Evolutionary conservation across 2,797 vertebrate genomes (phyloP).

Genomic region (Ceyx erithaca): DNA sequence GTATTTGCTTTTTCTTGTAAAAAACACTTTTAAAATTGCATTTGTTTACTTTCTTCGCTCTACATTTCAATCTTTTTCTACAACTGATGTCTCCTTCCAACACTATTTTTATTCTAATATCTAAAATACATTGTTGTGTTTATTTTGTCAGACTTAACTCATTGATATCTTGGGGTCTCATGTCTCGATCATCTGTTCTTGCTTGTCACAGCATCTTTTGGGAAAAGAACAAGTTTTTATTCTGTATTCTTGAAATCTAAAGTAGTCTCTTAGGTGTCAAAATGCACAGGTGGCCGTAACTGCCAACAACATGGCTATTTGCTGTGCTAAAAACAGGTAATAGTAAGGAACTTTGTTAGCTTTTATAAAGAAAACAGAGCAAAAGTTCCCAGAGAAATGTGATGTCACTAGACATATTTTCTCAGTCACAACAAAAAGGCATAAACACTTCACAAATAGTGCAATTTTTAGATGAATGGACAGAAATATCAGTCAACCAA

Average conservation of each 20-base stretch:
- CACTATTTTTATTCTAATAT: neutral
- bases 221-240: neutral
- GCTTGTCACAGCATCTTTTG: neutral
- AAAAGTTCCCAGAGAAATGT: neutral
- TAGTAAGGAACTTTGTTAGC: neutral
- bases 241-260: neutral
- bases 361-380: neutral
- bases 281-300: neutral
- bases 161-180: neutral
- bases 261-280: neutral
- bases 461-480: conserved; percentile 15
- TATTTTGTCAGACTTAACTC: neutral
- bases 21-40: neutral
- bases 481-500: conserved; percentile 50
- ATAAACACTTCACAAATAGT: conserved; percentile 19
- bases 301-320: neutral
- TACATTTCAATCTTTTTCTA: neutral
- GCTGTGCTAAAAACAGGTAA: neutral
- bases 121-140: neutral
- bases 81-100: neutral
- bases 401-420: neutral
- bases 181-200: neutral
- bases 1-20: neutral
- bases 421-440: conserved; percentile 55
- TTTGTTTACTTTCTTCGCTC: neutral